Percentiles rank a stretch among this genome's conserved stretches.
These are phyloP conservation scores for Chromobotia macracanthus DNA, from an alignment of 2,797 vertebrate species.

Conservation along the genomic window DNA sequence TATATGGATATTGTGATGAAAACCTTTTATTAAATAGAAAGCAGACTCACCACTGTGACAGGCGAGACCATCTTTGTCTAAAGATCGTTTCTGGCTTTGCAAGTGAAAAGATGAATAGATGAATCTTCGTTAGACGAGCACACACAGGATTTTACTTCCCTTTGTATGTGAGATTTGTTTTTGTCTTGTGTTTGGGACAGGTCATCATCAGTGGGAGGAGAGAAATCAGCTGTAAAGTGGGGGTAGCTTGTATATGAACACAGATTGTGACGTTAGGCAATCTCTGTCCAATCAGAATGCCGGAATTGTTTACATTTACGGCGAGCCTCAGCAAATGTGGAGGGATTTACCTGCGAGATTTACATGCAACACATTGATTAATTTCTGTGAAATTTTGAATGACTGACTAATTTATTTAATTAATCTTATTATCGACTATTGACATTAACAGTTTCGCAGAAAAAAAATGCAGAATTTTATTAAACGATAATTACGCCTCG, in stretches of 20 bases:
- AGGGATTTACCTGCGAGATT: constrained; percentile 39
- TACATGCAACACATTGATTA: constrained; percentile 37
- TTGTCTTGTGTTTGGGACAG: constrained; percentile 74
- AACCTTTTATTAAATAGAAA: background rate
- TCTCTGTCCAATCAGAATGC: constrained; percentile 64
- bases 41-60: constrained; percentile 79
- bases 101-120: background rate
- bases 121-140: background rate
- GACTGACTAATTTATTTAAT: background rate
- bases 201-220: constrained; percentile 61
- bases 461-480: background rate
- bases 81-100: background rate
- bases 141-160: constrained; percentile 41
- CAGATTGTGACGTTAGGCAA: constrained; percentile 39
- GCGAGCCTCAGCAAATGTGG: background rate
- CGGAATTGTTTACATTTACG: background rate
- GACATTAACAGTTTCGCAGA: too few species aligned
- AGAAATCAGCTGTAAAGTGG: constrained; percentile 45
- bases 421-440: background rate
- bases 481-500: background rate
- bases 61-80: constrained; percentile 79
- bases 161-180: constrained; percentile 76
- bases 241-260: background rate
- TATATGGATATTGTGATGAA: background rate
- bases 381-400: too few species aligned